Evolutionary conservation across 2,888 invertebrate species (phyloP), one percentile per base, ranked within the genome.

Genomic region (Scaptomyza reducta): DNA sequence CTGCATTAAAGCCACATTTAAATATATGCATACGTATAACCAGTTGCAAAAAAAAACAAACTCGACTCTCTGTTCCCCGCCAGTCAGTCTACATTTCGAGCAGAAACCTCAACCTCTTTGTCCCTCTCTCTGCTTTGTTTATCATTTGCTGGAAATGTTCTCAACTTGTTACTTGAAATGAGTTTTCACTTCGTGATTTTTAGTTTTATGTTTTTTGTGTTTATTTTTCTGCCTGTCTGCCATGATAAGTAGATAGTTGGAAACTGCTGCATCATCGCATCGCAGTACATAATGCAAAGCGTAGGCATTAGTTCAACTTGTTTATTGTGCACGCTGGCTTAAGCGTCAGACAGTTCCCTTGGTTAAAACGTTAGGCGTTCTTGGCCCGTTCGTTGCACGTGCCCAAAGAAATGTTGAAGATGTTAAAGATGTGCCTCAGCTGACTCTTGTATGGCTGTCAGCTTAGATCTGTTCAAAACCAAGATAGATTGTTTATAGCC

Each of bases 61-160:
- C 35, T 35, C 29, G 40, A 56, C 9, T 47, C 18, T 33, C 10
- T 33, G 31, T 14, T 22, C 10, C 13, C 22, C 33, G n/a, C 22
- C 22, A n/a, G n/a, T n/a, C 41, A 50, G 61, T 62, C 65, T 51
- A 11, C 47, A 31, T 25, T 46, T 41, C 41, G 2, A 6, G 18
- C 9, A 10, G 16, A 33, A 22, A 6, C 29, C 22, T 6, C 16
- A n/a, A 13, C 11, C 11, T n/a, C n/a, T 25, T 46, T 9, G 14
- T 10, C 14, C 3, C 31, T 10, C 0, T 9, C 10, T 31, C 46
- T 13, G 85, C 75, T 85, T 85, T 85, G 82, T 87, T 82, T 82
- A 82, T 82, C 87, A 82, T 87, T 80, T 79, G 65, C 86, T 71
- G 73, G 63, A 78, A 87, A 74, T 74, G 73, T 78, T 78, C 82